Percentiles rank a stretch among this genome's conserved stretches.
These are phyloP conservation scores for Holothuria scabra DNA, from an alignment of 53 echinoderm and acorn worm genomes.

Conservation along the genomic window DNA sequence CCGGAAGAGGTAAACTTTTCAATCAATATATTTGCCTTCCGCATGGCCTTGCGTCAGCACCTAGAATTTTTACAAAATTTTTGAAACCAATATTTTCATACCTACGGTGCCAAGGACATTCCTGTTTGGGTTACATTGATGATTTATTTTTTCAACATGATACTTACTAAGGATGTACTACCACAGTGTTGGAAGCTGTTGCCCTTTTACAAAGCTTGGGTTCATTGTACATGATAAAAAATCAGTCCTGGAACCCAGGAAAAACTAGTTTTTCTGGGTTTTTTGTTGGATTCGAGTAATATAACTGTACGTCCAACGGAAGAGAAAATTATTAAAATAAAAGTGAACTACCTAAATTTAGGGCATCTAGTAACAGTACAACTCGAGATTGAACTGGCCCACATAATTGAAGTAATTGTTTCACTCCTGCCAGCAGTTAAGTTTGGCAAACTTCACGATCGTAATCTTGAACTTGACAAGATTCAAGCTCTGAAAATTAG, in stretches of 20 bases:
- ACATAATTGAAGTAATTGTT: neutral
- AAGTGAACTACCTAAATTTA: neutral
- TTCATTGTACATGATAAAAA: conserved; percentile 2
- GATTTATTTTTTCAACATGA: conserved; percentile 41
- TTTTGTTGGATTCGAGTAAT: neutral
- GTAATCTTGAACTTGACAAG: neutral
- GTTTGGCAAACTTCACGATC: conserved; percentile 29
- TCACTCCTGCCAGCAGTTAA: neutral
- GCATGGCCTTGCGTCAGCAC: no score
- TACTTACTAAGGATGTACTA: conserved; percentile 21
- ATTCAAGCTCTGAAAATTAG: neutral
- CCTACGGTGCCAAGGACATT: no score
- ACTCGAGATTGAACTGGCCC: neutral
- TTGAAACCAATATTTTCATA: no score
- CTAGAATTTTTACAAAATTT: no score
- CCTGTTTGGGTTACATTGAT: no score
- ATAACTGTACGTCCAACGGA: conserved; percentile 5
- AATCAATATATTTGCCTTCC: no score
- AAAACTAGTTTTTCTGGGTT: conserved; percentile 2
- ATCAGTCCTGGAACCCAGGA: neutral
- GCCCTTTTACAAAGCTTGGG: conserved; percentile 1
- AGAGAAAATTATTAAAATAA: neutral
- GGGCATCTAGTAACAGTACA: neutral
- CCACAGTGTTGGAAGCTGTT: conserved; percentile 16
- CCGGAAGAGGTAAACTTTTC: no score